Conservation (phyloP, 2,113 vertebrate genomes). For the Phaethornis superciliosus region DNA sequence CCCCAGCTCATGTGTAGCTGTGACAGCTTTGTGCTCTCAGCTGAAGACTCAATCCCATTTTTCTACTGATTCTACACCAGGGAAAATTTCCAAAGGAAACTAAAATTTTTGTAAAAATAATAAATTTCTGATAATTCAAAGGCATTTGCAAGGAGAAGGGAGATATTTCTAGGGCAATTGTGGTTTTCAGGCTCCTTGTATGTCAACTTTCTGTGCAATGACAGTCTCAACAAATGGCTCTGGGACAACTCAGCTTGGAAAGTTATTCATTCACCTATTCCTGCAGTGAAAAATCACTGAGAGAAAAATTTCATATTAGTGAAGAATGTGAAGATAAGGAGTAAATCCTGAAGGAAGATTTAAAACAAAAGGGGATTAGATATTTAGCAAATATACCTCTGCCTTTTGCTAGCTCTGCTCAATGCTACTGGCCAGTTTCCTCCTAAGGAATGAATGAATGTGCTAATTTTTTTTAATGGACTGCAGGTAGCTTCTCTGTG, state of each 20-base stretch:
- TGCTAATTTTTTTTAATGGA: not conserved
- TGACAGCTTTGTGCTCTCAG: not conserved
- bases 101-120: not conserved
- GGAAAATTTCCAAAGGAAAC: not conserved
- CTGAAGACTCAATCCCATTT: not conserved
- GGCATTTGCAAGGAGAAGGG: not conserved
- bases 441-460: not conserved
- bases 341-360: conserved; percentile 13
- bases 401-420: not conserved
- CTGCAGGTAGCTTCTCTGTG: not conserved
- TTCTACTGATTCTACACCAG: not conserved
- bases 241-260: not conserved
- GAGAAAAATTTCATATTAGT: conserved; percentile 2
- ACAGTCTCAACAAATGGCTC: not conserved
- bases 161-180: not conserved
- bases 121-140: not conserved
- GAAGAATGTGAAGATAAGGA: conserved; percentile 28
- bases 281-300: not conserved
- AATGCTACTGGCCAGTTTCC: not conserved
- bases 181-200: not conserved
- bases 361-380: not conserved
- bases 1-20: not conserved
- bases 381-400: not conserved
- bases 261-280: not conserved
- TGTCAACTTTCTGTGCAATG: not conserved